Evolutionary conservation across 2,888 invertebrate species (phyloP).

Genomic region (Lycia hirtaria): DNA sequence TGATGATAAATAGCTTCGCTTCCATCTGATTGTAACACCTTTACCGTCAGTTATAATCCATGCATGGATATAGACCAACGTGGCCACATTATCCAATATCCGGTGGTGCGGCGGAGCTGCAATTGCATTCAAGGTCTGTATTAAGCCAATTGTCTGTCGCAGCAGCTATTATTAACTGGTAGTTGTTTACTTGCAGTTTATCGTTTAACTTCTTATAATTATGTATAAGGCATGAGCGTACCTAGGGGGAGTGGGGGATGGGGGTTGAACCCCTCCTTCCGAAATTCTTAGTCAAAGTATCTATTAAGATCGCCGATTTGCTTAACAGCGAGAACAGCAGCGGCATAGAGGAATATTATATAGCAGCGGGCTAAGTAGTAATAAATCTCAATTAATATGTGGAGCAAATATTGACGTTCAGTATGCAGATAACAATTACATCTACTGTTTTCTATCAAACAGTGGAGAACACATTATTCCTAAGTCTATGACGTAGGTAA

Average conservation of each 20-base stretch:
- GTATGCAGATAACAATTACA: background rate
- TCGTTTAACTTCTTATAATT: background rate
- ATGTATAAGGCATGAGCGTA: background rate
- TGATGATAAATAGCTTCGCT: background rate
- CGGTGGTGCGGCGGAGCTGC: constrained; percentile 8
- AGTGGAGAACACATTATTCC: no score
- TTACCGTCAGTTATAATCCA: background rate
- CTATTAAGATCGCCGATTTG: no score
- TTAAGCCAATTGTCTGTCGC: constrained; percentile 20
- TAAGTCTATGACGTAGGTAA: no score
- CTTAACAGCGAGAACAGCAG: no score
- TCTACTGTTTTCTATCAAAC: background rate
- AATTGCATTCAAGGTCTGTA: constrained; percentile 28
- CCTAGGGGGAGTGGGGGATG: no score
- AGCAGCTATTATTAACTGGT: constrained; percentile 4
- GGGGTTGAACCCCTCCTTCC: no score
- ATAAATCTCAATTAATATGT: background rate
- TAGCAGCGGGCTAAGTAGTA: background rate
- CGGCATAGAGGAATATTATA: no score
- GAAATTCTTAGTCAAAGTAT: no score
- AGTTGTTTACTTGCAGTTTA: background rate
- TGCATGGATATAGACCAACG: constrained; percentile 7
- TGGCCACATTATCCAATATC: constrained; percentile 28
- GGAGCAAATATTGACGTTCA: constrained; percentile 2
- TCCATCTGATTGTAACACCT: background rate